Percentiles rank a stretch among this genome's conserved stretches.
phyloP scores from a whole-genome alignment of 92 coral and sea anemone genomes.

The Porites cylindrica region DNA sequence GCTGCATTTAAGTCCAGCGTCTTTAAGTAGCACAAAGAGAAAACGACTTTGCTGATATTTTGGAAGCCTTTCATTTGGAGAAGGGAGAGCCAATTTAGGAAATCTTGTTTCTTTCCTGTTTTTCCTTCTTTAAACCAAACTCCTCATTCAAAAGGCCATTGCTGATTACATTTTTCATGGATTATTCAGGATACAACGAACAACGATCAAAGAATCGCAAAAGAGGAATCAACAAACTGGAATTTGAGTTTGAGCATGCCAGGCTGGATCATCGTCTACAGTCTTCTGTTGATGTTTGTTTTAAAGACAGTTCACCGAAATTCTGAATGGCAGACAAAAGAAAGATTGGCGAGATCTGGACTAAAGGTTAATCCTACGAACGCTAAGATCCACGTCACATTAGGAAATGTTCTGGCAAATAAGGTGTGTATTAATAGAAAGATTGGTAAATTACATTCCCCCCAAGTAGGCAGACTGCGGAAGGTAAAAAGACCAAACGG shows the following conservation, averaged over 20 bases:
- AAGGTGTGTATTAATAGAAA: constrained; percentile 53
- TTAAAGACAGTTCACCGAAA: constrained; percentile 78
- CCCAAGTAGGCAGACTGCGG: too few relatives aligned
- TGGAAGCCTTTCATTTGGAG: too few relatives aligned
- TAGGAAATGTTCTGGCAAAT: constrained; percentile 81
- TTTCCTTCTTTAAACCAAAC: too few relatives aligned
- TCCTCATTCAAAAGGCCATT: background rate
- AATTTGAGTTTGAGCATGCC: constrained; percentile 27
- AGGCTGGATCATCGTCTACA: constrained; percentile 48
- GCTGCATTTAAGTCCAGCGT: too few relatives aligned
- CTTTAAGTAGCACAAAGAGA: too few relatives aligned
- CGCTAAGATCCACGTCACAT: constrained; percentile 83
- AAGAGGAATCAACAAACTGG: background rate
- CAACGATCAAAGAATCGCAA: background rate
- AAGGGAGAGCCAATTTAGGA: too few relatives aligned
- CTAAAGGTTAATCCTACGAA: constrained; percentile 76
- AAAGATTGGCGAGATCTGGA: constrained; percentile 79
- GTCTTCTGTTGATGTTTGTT: constrained; percentile 53
- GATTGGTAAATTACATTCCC: too few relatives aligned
- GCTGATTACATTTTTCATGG: background rate
- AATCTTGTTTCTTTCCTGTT: too few relatives aligned
- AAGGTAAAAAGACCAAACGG: too few relatives aligned
- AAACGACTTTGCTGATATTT: too few relatives aligned
- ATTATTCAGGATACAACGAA: background rate
- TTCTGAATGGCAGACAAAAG: constrained; percentile 74